Base-by-base conservation (phyloP, 35 echinoderm and acorn worm species). In the Ptychodera flava region DNA sequence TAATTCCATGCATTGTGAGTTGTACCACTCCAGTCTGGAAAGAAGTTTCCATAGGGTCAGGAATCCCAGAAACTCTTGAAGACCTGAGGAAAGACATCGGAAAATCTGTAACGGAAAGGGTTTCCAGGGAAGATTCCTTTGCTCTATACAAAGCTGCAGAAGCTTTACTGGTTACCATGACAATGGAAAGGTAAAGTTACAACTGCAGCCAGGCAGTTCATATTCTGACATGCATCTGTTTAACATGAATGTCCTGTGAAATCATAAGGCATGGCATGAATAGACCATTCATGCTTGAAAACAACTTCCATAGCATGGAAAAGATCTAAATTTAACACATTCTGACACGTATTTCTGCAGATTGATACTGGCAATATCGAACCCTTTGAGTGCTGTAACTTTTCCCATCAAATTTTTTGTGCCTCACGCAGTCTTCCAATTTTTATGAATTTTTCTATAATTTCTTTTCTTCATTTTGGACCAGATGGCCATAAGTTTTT, bases 11-110 rank as follows among this genome's bases (percentile, higher is more conserved):
- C 84, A 75, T 32, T 1, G 85, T 99, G 28, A 86, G 79, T 53
- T 32, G 90, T 22, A 81, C 88, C 0, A 92, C 94, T 86, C 31
- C 80, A 1, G 1, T 99, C 0, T 99, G 96, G 96, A 64, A 64
- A 22, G 45, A 64, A 64, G 45, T 64, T 64, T 6, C 22, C 6
- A 22, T 64, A 22, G 22, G 22, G 22, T 64, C 45, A 64, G 45
- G 45, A 64, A 64, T 64, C 45, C 22, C 45, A 12, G 45, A 64
- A 64, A 64, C 45, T 64, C 45, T 64, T 6, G 45, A 64, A 64
- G 45, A 64, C 6, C 45, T 64, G 6, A 64, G 45, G 45, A 64
- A 12, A 22, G 22, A 64, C 6, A 22, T 64, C 22, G 45, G 45
- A 64, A 64, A 22, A 64, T 64, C 45, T 64, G 45, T 64, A 22